Base-by-base conservation (phyloP, 2,797 vertebrate genomes). In the Etheostoma perlongum region DNA sequence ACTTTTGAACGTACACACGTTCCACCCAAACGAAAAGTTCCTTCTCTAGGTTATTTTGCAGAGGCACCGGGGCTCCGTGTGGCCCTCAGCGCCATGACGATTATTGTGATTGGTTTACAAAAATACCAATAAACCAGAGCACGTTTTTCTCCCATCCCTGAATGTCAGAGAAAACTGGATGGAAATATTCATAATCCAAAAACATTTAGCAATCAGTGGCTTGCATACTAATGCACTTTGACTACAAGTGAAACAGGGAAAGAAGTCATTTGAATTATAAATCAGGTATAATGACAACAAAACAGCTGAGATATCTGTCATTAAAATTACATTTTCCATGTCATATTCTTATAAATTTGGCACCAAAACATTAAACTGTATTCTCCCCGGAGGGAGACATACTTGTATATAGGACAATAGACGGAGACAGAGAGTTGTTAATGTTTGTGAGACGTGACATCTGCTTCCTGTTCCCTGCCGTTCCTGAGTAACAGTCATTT, bases 401-500 rank as follows among this genome's bases (percentile, higher is more conserved):
- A 18, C 6, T 19, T 60, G 30, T 21, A 53, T 58, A n/a, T n/a
- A 13, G 18, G 49, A 63, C 51, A 42, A 60, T 15, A 51, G 21
- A 61, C n/a, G 46, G 30, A 74, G 25, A 53, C 44, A 18, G 33
- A 61, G 51, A 52, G 54, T 18, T 47, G 82, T 48, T 72, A n/a
- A 68, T 54, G 59, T 75, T 72, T 55, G 53, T 4, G 12, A 58
- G 42, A 48, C 48, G 36, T 63, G 73, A 86, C 80, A 82, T 81
- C 69, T 71, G 62, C 74, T 79, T 71, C 63, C 60, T 63, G 65
- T 53, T 76, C 49, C 25, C 48, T 55, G 51, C 72, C 27, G 52
- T 70, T 62, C 44, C 57, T 4, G n/a, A 47, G 54, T 63, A 47
- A 53, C 51, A 67, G 57, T 65, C 36, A 46, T 74, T 74, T 61